phyloP scores from a whole-genome alignment of 1,140 invertebrate species.

The Ephestia elutella region DNA sequence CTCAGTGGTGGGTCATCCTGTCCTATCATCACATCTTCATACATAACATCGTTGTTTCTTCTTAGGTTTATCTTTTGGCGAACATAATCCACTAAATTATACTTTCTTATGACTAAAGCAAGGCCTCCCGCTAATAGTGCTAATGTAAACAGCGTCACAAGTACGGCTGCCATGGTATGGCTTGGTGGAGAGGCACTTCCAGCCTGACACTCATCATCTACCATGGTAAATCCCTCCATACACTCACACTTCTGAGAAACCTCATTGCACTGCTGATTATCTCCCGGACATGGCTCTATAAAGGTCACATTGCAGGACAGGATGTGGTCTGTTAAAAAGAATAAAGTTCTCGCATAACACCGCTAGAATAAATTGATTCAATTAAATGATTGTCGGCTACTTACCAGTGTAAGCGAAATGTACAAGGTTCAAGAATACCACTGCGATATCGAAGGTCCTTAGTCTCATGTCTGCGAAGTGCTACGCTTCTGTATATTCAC shows the following conservation, averaged over 20 bases:
- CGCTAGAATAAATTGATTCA: slow-evolving; percentile 61
- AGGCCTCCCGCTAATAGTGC: slow-evolving; percentile 56
- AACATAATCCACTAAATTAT: slow-evolving; percentile 65
- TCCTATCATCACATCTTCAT: slow-evolving; percentile 73
- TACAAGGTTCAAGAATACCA: slow-evolving; percentile 46
- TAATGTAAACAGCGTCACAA: slow-evolving; percentile 60
- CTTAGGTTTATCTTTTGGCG: slow-evolving; percentile 58
- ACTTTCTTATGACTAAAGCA: slow-evolving; percentile 62
- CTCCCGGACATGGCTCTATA: slow-evolving; percentile 34
- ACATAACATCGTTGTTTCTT: slow-evolving; percentile 64
- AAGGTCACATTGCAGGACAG: slow-evolving; percentile 55
- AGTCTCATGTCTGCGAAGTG: slow-evolving; percentile 37
- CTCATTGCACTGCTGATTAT: slow-evolving; percentile 46
- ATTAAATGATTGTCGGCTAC: slow-evolving; percentile 69
- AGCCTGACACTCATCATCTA: slow-evolving; percentile 38
- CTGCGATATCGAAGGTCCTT: slow-evolving; percentile 39
- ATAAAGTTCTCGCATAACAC: slow-evolving; percentile 49
- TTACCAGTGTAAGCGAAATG: slow-evolving; percentile 56
- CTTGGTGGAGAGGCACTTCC: slow-evolving; percentile 16
- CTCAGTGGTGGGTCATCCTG: slow-evolving; percentile 69
- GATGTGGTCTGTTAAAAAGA: slow-evolving; percentile 71
- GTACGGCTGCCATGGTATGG: slow-evolving; percentile 42
- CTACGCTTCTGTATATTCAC: slow-evolving; percentile 29
- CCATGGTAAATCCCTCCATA: slow-evolving; percentile 34
- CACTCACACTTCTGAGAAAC: slow-evolving; percentile 44